Evolutionary conservation across 2,797 vertebrate genomes (phyloP).

Genomic region (Falco rusticolus): DNA sequence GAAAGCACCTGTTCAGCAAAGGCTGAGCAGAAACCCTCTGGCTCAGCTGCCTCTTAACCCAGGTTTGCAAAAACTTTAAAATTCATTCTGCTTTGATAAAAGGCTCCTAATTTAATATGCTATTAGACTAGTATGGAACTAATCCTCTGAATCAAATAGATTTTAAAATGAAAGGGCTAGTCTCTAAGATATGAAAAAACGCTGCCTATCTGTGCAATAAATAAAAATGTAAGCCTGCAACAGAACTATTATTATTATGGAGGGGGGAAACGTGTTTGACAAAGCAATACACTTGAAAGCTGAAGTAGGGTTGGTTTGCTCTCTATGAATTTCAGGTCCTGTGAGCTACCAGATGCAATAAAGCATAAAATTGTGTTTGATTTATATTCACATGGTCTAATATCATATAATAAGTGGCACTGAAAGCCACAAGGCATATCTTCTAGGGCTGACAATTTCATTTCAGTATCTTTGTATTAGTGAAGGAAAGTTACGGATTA

Average conservation of each 20-base stretch:
- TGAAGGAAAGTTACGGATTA: conserved; percentile 24
- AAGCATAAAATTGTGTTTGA: conserved; percentile 38
- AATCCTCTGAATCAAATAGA: conserved; percentile 6
- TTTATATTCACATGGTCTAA: conserved; percentile 12
- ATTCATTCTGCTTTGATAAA: background rate
- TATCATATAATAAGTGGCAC: background rate
- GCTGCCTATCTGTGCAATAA: background rate
- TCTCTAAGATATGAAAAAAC: background rate
- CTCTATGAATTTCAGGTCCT: background rate
- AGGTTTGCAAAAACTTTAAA: background rate
- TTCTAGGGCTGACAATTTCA: background rate
- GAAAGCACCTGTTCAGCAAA: background rate
- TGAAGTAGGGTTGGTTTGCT: background rate
- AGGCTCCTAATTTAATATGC: background rate
- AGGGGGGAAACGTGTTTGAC: background rate
- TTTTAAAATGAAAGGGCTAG: background rate
- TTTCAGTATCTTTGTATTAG: conserved; percentile 23
- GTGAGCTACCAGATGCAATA: conserved; percentile 17
- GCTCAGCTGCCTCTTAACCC: background rate
- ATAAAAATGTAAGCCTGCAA: background rate
- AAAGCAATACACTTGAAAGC: background rate
- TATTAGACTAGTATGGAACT: background rate
- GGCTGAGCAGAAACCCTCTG: background rate
- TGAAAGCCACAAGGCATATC: background rate
- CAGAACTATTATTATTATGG: background rate